Evolutionary conservation across 2,113 vertebrate genomes (phyloP).

Genomic region (Cochlearius cochlearius): DNA sequence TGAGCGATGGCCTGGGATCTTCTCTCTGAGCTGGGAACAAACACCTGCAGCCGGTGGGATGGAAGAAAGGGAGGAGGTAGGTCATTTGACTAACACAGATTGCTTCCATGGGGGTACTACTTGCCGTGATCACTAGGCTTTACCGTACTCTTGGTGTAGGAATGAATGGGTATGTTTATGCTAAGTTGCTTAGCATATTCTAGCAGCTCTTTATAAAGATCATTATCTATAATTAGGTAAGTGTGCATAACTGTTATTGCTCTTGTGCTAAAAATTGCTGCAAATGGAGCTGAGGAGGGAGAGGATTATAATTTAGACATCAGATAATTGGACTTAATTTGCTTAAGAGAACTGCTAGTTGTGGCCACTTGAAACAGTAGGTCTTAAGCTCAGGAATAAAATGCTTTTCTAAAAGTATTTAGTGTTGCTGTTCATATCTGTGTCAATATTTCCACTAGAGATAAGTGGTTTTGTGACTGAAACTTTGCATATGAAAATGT

Average conservation of each 20-base stretch:
- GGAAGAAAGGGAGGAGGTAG: not conserved
- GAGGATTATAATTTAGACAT: slow-evolving; percentile 53
- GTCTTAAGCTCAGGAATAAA: slow-evolving; percentile 20
- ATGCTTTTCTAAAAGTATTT: slow-evolving; percentile 27
- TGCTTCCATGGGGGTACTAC: not conserved
- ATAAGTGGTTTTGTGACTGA: slow-evolving; percentile 11
- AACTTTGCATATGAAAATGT: not conserved
- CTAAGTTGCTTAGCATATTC: slow-evolving; percentile 51
- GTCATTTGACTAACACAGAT: not conserved
- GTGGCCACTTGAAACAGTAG: slow-evolving; percentile 31
- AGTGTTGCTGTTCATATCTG: not conserved
- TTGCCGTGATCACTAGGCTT: not conserved
- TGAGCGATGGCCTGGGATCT: not conserved
- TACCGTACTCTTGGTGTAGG: not conserved
- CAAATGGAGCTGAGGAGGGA: slow-evolving; percentile 42
- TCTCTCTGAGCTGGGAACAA: not conserved
- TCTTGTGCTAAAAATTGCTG: slow-evolving; percentile 66
- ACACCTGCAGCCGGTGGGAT: not conserved
- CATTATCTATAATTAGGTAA: slow-evolving; percentile 60
- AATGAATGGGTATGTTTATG: slow-evolving; percentile 51
- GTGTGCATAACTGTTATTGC: slow-evolving; percentile 51
- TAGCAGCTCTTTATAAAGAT: slow-evolving; percentile 58
- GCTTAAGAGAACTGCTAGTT: slow-evolving; percentile 34
- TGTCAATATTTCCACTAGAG: slow-evolving; percentile 46
- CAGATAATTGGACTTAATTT: slow-evolving; percentile 53